phyloP scores from a whole-genome alignment of 1,140 invertebrate genomes.

The Chrysoperla carnea region DNA sequence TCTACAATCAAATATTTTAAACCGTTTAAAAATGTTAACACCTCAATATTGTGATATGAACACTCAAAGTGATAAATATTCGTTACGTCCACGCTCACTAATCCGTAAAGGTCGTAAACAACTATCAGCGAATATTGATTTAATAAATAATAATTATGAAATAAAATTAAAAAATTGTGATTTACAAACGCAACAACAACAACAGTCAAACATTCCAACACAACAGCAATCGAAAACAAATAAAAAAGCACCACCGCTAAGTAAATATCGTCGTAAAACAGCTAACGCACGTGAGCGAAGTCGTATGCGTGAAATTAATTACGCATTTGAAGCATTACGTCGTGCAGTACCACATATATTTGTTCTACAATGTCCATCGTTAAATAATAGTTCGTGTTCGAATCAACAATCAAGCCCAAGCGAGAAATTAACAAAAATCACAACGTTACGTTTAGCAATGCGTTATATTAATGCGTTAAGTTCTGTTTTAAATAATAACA shows the following conservation, averaged over 20 bases:
- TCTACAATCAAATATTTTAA: too few relatives aligned
- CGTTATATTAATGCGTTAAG: constrained; percentile 63
- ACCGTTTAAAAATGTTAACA: too few relatives aligned
- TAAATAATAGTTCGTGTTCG: constrained; percentile 16
- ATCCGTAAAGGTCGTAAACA: constrained; percentile 10
- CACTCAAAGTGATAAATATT: constrained; percentile 16
- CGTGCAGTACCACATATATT: constrained; percentile 46
- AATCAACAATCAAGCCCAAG: constrained; percentile 23
- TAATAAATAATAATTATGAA: constrained; percentile 9
- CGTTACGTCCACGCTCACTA: constrained; percentile 15
- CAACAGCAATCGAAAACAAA: constrained; percentile 26
- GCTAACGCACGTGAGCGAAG: constrained; percentile 74
- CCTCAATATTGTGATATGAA: too few relatives aligned
- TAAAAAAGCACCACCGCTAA: constrained; percentile 59
- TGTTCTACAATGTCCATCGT: constrained; percentile 21
- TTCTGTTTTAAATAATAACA: constrained; percentile 17
- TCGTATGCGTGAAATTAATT: constrained; percentile 77
- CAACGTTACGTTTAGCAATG: constrained; percentile 70
- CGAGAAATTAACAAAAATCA: constrained; percentile 77
- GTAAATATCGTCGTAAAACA: constrained; percentile 76
- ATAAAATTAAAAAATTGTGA: constrained; percentile 6
- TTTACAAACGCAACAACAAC: constrained; percentile 1
- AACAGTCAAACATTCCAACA: constrained; percentile 1
- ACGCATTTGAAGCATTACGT: constrained; percentile 64
- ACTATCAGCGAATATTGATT: constrained; percentile 4